A percentile compares a stretch with the other conserved stretches of the same genome.
These are phyloP conservation scores for Scortum barcoo DNA, from an alignment of 2,113 vertebrate genomes.

Conservation along the genomic window DNA sequence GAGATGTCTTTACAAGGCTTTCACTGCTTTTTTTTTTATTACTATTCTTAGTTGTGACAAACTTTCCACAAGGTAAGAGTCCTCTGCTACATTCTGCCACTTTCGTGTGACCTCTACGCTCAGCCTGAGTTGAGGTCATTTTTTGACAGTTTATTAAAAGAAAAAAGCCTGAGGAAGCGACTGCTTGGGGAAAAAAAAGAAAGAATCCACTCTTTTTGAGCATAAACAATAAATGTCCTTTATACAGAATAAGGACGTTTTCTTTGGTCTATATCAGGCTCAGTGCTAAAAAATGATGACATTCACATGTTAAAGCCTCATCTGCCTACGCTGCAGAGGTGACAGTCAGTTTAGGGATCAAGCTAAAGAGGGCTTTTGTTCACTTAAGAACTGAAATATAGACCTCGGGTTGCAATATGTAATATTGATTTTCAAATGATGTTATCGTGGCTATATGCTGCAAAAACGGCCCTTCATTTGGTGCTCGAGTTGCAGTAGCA, in stretches of 20 bases:
- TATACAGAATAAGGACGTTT: neutral
- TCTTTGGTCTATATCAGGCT: neutral
- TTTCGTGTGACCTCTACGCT: neutral
- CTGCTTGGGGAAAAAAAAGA: constrained; percentile 2
- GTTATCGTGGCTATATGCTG: neutral
- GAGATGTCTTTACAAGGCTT: neutral
- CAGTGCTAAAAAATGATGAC: neutral
- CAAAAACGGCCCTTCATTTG: neutral
- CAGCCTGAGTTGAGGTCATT: neutral
- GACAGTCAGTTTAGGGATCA: too few species aligned
- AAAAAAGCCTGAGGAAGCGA: neutral
- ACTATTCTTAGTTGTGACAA: neutral
- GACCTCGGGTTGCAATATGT: neutral
- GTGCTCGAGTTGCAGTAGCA: neutral
- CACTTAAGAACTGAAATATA: neutral
- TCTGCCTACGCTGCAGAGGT: too few species aligned
- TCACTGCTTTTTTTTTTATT: neutral
- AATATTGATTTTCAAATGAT: neutral
- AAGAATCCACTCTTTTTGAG: neutral
- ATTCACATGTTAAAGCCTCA: neutral
- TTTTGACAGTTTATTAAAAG: neutral
- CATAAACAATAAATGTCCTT: constrained; percentile 8
- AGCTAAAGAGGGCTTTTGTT: neutral
- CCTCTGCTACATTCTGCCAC: neutral
- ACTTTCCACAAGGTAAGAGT: neutral